Conservation (phyloP, 2,797 vertebrate species). For the Sebastiscus tertius region DNA sequence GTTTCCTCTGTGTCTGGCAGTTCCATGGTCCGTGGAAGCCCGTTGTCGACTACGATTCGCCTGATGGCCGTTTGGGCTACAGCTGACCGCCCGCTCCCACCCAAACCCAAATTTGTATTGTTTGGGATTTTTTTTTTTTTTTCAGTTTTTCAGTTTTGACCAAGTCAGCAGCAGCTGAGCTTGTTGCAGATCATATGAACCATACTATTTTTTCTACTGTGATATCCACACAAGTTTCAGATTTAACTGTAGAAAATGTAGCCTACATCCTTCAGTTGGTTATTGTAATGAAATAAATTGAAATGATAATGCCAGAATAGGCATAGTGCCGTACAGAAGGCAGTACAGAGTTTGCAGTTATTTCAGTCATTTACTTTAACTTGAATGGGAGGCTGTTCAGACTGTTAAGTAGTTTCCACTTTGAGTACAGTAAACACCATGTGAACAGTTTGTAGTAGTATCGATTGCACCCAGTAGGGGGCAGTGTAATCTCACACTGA, state of each 20-base stretch:
- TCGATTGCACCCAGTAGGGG: slow-evolving; percentile 31
- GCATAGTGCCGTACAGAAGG: not conserved
- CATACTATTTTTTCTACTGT: no score
- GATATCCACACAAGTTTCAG: no score
- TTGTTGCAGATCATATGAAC: no score
- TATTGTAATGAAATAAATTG: not conserved
- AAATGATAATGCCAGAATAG: not conserved
- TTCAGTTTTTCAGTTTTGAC: not conserved
- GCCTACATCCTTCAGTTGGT: not conserved
- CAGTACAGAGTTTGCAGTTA: not conserved
- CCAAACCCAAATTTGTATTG: not conserved
- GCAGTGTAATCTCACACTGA: slow-evolving; percentile 8
- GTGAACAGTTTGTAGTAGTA: not conserved
- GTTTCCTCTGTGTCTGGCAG: no score
- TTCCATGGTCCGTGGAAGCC: no score
- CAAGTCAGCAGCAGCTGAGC: no score
- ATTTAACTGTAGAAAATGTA: not conserved
- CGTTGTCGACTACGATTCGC: no score
- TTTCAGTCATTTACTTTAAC: not conserved
- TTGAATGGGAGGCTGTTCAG: not conserved
- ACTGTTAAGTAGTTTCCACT: not conserved
- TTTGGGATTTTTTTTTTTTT: not conserved
- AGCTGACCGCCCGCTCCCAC: no score
- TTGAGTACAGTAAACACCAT: no score
- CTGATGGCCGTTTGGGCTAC: no score